phyloP scores from a whole-genome alignment of 2,888 invertebrate species.

The Drosophila paranaensis region DNA sequence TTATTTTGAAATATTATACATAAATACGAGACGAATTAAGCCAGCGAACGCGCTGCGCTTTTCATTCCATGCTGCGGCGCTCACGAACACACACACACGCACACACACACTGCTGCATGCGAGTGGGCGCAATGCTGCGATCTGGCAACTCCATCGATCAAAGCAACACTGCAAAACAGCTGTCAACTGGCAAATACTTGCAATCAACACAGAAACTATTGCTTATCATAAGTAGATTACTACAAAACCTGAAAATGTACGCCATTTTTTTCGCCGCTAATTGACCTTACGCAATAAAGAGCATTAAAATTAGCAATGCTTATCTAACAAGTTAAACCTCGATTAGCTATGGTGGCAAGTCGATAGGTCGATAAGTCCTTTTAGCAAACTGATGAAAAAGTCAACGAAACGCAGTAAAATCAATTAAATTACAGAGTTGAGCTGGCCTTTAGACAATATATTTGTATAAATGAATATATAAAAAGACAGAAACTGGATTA shows the following conservation, averaged over 20 bases:
- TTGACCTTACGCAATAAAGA: background rate
- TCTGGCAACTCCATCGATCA: conserved; percentile 48
- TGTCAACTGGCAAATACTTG: conserved; percentile 17
- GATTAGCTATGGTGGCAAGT: conserved; percentile 26
- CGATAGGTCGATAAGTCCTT: conserved; percentile 42
- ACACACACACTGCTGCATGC: conserved; percentile 14
- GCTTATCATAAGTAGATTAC: background rate
- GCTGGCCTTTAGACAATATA: conserved; percentile 35
- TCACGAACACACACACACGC: conserved; percentile 56
- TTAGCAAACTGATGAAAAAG: conserved; percentile 42
- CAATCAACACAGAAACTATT: conserved; percentile 4
- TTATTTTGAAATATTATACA: conserved; percentile 47
- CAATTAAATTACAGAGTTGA: conserved; percentile 61
- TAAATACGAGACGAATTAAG: conserved; percentile 60
- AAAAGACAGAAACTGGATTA: background rate
- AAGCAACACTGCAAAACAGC: conserved; percentile 50
- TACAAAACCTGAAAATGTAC: background rate
- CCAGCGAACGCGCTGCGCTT: conserved; percentile 66
- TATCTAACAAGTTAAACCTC: background rate
- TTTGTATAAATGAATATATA: conserved; percentile 9
- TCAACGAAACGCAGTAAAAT: conserved; percentile 52
- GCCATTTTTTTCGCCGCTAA: background rate
- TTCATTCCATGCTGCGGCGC: conserved; percentile 77
- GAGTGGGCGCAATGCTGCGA: conserved; percentile 35
- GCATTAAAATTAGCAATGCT: background rate